phyloP scores from a whole-genome alignment of 2,888 invertebrate species.

The Drosophila robusta region DNA sequence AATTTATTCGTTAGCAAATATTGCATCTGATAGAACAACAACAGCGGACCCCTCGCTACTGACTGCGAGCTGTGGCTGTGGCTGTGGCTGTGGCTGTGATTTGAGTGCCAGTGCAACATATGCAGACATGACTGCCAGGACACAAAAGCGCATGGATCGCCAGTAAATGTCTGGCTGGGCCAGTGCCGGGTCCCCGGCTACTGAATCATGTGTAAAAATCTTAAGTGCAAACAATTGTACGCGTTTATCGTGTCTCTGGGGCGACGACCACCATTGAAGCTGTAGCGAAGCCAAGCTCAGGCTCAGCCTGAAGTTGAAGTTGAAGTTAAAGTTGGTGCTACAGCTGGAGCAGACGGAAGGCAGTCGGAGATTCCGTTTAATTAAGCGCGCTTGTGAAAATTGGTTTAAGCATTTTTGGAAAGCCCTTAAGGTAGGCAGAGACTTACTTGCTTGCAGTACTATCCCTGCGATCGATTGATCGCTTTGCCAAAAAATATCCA shows the following conservation, averaged over 20 bases:
- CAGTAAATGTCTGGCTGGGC: slow-evolving; percentile 28
- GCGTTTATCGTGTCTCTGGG: slow-evolving; percentile 83
- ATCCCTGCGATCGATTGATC: slow-evolving; percentile 45
- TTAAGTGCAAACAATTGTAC: slow-evolving; percentile 86
- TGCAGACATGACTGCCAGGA: slow-evolving; percentile 81
- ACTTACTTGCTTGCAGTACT: slow-evolving; percentile 33
- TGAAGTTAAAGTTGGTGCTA: slow-evolving; percentile 7
- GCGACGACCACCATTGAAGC: slow-evolving; percentile 82
- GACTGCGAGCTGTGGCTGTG: slow-evolving; percentile 1
- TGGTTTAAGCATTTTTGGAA: slow-evolving; percentile 79
- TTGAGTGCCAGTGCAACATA: slow-evolving; percentile 75
- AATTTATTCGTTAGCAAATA: slow-evolving; percentile 81
- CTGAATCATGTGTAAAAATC: slow-evolving; percentile 85
- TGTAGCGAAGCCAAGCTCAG: slow-evolving; percentile 8
- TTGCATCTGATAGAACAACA: slow-evolving; percentile 80
- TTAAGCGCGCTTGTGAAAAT: slow-evolving; percentile 75
- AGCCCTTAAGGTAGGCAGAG: slow-evolving; percentile 70
- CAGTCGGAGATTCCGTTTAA: slow-evolving; percentile 75
- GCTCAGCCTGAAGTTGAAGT: slow-evolving; percentile 7
- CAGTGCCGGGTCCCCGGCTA: slow-evolving; percentile 56
- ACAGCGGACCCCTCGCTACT: slow-evolving; percentile 31
- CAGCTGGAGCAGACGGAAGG: slow-evolving; percentile 9
- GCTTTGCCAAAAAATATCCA: slow-evolving; percentile 72
- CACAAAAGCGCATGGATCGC: slow-evolving; percentile 62
- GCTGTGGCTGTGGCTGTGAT: slow-evolving; percentile 47